phyloP scores from a whole-genome alignment of 2,888 invertebrate species.

The Pristionchus exspectatus region DNA sequence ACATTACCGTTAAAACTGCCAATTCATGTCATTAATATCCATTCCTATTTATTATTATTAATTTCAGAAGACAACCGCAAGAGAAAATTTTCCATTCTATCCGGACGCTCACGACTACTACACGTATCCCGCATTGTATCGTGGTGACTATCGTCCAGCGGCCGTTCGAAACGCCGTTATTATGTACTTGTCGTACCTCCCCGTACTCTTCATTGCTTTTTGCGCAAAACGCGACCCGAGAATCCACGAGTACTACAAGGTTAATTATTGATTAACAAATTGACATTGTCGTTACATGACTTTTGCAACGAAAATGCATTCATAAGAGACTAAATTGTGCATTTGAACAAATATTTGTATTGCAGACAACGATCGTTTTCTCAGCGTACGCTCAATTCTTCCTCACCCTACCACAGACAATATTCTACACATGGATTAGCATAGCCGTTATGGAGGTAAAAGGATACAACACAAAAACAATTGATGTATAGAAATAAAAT shows the following conservation, averaged over 20 bases:
- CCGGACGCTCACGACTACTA: not conserved
- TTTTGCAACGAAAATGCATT: not conserved
- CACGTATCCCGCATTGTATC: not conserved
- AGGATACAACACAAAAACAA: not conserved
- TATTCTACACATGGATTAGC: conserved; percentile 16
- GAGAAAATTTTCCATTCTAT: not conserved
- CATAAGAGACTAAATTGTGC: not conserved
- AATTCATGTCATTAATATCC: too few species aligned
- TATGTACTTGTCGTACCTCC: conserved; percentile 3
- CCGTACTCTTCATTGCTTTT: not conserved
- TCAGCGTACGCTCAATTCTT: conserved; percentile 17
- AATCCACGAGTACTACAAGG: conserved; percentile 12
- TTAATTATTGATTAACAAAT: not conserved
- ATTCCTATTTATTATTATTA: too few species aligned
- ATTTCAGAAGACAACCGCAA: too few species aligned
- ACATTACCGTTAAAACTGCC: too few species aligned
- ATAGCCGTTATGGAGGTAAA: not conserved
- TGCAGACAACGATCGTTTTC: conserved; percentile 34
- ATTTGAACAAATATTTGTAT: not conserved
- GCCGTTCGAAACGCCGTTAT: not conserved
- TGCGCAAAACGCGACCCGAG: not conserved
- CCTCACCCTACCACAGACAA: conserved; percentile 31
- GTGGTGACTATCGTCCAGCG: not conserved
- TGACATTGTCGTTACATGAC: not conserved
- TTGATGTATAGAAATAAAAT: too few species aligned